These are phyloP conservation scores for Drosophila suzukii DNA, from an alignment of 1,140 invertebrate genomes.

Conservation along the genomic window DNA sequence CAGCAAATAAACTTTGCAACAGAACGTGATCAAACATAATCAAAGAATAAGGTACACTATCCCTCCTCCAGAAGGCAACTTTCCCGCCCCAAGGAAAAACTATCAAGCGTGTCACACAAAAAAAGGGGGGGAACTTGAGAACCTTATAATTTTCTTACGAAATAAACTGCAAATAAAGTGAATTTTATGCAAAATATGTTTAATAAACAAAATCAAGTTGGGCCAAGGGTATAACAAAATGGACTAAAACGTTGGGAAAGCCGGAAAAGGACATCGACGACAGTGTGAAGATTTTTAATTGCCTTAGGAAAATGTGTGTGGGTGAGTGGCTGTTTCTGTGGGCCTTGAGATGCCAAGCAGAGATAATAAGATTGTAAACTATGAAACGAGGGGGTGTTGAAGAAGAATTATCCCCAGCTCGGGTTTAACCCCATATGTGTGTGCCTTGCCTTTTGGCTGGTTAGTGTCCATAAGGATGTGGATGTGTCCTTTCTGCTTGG, in stretches of 20 bases:
- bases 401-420: conserved; percentile 37
- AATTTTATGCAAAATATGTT: conserved; percentile 81
- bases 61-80: background rate
- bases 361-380: conserved; percentile 82
- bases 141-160: conserved; percentile 78
- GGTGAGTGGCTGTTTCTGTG: conserved; percentile 14
- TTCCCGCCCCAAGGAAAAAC: conserved; percentile 36
- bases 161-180: conserved; percentile 82
- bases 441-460: conserved; percentile 25
- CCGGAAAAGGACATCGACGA: conserved; percentile 67
- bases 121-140: conserved; percentile 6
- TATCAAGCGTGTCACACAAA: conserved; percentile 40
- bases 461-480: conserved; percentile 50
- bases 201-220: conserved; percentile 80
- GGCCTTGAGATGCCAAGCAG: conserved; percentile 61
- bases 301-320: conserved; percentile 54
- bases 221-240: conserved; percentile 39
- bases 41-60: conserved; percentile 58
- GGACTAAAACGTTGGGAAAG: conserved; percentile 32
- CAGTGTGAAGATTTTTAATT: conserved; percentile 77
- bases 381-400: conserved; percentile 49
- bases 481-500: conserved; percentile 48
- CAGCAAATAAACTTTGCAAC: conserved; percentile 57
- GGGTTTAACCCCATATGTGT: conserved; percentile 12
- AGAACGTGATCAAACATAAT: conserved; percentile 79